Evolutionary conservation across 2,888 invertebrate genomes (phyloP).

Genomic region (Ernsta delagoae): DNA sequence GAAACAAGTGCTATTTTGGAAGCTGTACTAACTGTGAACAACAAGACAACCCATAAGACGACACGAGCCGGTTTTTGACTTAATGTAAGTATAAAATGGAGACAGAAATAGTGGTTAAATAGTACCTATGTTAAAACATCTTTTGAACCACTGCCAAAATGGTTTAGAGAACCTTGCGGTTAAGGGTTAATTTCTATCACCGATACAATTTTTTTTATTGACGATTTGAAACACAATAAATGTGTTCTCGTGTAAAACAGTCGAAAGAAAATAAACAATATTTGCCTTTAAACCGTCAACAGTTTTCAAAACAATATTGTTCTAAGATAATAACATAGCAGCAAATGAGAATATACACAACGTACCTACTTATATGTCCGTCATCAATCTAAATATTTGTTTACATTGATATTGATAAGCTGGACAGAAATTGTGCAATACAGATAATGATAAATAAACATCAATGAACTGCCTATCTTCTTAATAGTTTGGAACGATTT

Average conservation of each 20-base stretch:
- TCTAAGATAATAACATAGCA: conserved; percentile 60
- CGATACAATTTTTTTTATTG: not conserved
- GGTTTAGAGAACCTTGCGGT: not conserved
- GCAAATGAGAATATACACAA: conserved; percentile 61
- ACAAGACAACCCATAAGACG: conserved; percentile 39
- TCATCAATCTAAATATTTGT: conserved; percentile 63
- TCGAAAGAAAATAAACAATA: conserved; percentile 2
- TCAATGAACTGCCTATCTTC: conserved; percentile 56
- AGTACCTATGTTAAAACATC: conserved; percentile 8
- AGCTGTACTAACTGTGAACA: conserved; percentile 52
- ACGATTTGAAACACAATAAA: not conserved
- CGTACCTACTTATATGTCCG: conserved; percentile 47
- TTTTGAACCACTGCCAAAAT: conserved; percentile 19
- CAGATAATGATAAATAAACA: conserved; percentile 59
- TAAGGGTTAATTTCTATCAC: not conserved
- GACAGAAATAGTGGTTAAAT: conserved; percentile 3
- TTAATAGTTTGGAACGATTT: conserved; percentile 53
- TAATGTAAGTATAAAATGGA: not conserved
- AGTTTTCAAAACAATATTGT: conserved; percentile 26
- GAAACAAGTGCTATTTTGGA: conserved; percentile 66
- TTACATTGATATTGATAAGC: conserved; percentile 52
- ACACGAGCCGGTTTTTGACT: conserved; percentile 23
- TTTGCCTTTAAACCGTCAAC: conserved; percentile 14
- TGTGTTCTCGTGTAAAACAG: too few species aligned
- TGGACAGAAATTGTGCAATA: conserved; percentile 54